Conservation (phyloP, 2,888 invertebrate genomes). For the Aleiodes leptofemur region DNA sequence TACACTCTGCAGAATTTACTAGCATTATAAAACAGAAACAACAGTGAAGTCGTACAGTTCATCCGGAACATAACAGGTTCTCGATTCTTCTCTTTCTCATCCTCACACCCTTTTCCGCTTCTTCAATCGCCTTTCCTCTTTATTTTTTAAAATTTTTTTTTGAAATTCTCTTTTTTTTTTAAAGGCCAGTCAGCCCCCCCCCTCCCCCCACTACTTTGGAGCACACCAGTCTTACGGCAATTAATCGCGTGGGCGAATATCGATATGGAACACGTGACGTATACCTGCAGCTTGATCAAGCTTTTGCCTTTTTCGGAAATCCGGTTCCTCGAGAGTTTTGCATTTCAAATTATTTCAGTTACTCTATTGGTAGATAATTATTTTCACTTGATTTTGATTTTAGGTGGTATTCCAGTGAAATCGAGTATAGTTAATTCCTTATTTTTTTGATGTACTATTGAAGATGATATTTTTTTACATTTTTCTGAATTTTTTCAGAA, state of each 20-base stretch:
- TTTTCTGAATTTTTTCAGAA: too few species aligned
- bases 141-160: slow-evolving; percentile 37
- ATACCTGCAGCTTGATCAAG: slow-evolving; percentile 56
- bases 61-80: slow-evolving; percentile 68
- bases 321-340: slow-evolving; percentile 56
- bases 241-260: slow-evolving; percentile 41
- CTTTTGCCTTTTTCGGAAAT: slow-evolving; percentile 73
- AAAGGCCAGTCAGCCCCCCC: slow-evolving; percentile 1
- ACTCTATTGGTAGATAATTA: background rate
- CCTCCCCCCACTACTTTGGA: background rate
- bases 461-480: too few species aligned
- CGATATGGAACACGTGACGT: slow-evolving; percentile 4
- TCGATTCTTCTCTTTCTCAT: slow-evolving; percentile 50
- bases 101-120: slow-evolving; percentile 30
- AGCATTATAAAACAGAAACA: background rate
- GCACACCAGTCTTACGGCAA: slow-evolving; percentile 17
- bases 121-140: slow-evolving; percentile 14
- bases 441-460: too few species aligned
- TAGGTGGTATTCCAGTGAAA: too few species aligned
- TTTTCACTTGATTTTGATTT: background rate
- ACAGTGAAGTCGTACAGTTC: slow-evolving; percentile 36
- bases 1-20: background rate
- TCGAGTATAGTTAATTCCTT: too few species aligned
- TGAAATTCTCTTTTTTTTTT: slow-evolving; percentile 36
- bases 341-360: slow-evolving; percentile 4